Evolutionary conservation across 2,113 vertebrate genomes (phyloP).

Genomic region (Bombycilla garrulus): DNA sequence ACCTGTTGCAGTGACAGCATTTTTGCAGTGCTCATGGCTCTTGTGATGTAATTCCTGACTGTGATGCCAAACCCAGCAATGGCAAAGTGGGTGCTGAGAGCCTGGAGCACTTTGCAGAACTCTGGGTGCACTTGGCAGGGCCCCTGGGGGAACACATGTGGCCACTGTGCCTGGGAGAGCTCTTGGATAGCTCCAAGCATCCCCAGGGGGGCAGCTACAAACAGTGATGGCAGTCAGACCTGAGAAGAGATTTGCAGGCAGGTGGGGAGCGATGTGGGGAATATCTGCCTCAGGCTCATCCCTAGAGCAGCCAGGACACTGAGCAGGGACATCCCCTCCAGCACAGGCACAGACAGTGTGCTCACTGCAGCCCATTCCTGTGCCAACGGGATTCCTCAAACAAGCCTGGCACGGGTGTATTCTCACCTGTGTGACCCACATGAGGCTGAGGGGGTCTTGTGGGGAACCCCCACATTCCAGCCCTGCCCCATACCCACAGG

Average conservation of each 20-base stretch:
- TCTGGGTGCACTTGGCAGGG: background rate
- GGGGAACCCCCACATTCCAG: background rate
- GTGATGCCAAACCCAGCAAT: accelerated
- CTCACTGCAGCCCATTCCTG: accelerated
- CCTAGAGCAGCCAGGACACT: background rate
- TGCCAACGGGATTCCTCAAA: background rate
- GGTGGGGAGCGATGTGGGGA: background rate
- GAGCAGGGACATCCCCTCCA: background rate
- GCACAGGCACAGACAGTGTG: accelerated
- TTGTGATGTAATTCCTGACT: background rate
- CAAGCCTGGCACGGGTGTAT: background rate
- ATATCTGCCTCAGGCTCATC: background rate
- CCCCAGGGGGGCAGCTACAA: accelerated
- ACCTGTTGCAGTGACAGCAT: background rate
- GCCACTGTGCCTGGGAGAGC: background rate
- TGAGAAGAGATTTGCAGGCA: background rate
- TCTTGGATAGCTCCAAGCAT: background rate
- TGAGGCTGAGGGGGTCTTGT: accelerated
- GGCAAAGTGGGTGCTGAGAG: background rate
- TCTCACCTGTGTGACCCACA: background rate
- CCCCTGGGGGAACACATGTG: accelerated
- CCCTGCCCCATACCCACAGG: background rate
- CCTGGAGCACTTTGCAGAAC: background rate
- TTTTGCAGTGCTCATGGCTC: background rate
- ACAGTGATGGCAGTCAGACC: background rate